These are phyloP conservation scores for Drosophila ezoana DNA, from an alignment of 2,888 invertebrate species.

Conservation along the genomic window DNA sequence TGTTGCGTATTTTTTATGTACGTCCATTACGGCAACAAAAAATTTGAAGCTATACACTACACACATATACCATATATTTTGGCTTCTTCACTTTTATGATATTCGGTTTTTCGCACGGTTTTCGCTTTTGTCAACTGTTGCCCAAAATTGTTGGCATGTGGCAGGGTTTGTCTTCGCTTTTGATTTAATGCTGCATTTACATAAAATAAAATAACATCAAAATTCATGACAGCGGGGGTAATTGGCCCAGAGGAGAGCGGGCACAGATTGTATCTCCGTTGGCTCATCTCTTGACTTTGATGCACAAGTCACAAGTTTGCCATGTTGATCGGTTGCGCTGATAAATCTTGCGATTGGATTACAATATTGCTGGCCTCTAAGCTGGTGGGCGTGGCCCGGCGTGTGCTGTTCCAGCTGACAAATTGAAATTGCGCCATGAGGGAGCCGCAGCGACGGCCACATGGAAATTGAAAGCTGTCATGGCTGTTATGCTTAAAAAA, in stretches of 20 bases:
- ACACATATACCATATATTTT: conserved; percentile 37
- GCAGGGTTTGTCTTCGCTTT: conserved; percentile 57
- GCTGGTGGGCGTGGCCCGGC: conserved; percentile 69
- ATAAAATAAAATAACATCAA: conserved; percentile 41
- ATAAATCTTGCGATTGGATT: conserved; percentile 78
- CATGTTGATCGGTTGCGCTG: conserved; percentile 72
- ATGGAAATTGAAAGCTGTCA: conserved; percentile 78
- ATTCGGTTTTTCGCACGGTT: conserved; percentile 34
- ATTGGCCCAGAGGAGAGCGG: conserved; percentile 44
- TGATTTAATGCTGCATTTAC: conserved; percentile 79
- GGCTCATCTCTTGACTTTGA: conserved; percentile 75
- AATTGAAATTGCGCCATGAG: conserved; percentile 67
- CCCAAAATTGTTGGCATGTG: conserved; percentile 71
- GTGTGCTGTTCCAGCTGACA: conserved; percentile 43
- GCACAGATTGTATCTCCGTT: conserved; percentile 45
- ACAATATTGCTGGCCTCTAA: conserved; percentile 68
- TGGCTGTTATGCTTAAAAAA: conserved; percentile 51
- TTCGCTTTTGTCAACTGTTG: conserved; percentile 72
- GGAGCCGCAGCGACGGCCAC: conserved; percentile 11
- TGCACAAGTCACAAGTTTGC: conserved; percentile 77
- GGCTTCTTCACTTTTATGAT: conserved; percentile 40
- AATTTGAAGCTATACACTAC: conserved; percentile 49
- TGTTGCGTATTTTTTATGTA: conserved; percentile 74
- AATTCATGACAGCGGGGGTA: conserved; percentile 39
- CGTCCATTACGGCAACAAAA: conserved; percentile 65